Evolutionary conservation across 2,888 invertebrate species (phyloP).

Genomic region (Eubasilissa splendida): DNA sequence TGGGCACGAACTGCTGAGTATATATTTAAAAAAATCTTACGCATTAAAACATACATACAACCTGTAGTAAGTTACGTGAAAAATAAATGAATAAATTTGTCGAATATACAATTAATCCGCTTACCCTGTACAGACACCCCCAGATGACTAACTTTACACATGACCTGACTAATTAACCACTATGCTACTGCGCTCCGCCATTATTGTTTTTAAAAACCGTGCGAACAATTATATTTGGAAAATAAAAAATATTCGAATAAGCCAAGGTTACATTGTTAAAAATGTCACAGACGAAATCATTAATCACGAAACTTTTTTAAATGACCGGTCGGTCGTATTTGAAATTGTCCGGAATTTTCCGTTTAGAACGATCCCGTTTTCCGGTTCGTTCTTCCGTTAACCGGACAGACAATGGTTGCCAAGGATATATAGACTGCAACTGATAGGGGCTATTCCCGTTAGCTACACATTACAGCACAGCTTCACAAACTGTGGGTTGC

Average conservation of each 20-base stretch:
- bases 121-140: no score
- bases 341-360: conserved; percentile 39
- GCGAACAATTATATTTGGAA: no score
- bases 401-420: conserved; percentile 18
- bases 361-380: conserved; percentile 39
- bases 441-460: conserved; percentile 29
- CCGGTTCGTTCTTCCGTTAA: conserved; percentile 25
- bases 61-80: no score
- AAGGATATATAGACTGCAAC: conserved; percentile 29
- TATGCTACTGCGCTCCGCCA: no score
- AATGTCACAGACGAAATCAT: conserved; percentile 31
- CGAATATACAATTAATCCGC: no score
- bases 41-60: no score
- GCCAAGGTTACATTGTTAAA: conserved; percentile 23
- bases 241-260: conserved; percentile 3
- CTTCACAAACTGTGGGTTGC: conserved; percentile 2
- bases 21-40: no score
- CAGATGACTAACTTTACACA: no score
- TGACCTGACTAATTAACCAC: no score
- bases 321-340: conserved; percentile 35
- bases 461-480: conserved; percentile 13
- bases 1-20: no score
- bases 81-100: no score
- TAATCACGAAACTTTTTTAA: conserved; percentile 38
- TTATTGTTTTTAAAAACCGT: no score